Base-by-base conservation (phyloP, 2,888 invertebrate species). In the Kryphioiulus occultus region DNA sequence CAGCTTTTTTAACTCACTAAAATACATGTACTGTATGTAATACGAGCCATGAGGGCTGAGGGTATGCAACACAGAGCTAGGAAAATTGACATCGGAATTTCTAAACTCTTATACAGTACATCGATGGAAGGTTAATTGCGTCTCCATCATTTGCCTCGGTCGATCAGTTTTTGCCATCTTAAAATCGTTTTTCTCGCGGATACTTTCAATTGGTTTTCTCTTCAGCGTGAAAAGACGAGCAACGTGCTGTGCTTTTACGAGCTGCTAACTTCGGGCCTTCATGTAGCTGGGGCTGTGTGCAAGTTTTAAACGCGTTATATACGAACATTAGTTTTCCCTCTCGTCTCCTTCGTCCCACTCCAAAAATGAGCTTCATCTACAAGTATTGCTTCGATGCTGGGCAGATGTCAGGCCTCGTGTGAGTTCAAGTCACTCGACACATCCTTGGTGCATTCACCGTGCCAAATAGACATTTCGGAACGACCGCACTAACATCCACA, bases 261-360 rank as follows among this genome's bases (percentile, higher is more conserved):
- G 78, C 78, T 30, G 78, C 78, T 78, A 78, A 78, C 78, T 78
- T 78, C 78, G 22, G 78, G 26, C 68, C 68, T 5, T n/a, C n/a
- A n/a, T 59, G 19, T 10, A 68, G 68, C 26, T 9, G 68, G 68
- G 68, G 9, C 26, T 68, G 26, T 47, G 42, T 10, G 7, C 10
- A 42, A 7, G 42, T 42, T 47, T 10, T 47, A 10, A 10, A 47
- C 9, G 10, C 26, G 68, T 39, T 3, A 39, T 39, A 5, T n/a
- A n/a, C 39, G 39, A 39, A 44, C 44, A 44, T 44, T 4, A 44
- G 9, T 44, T 44, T n/a, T n/a, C 9, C 44, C 12, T 44, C 44
- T 44, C 9, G 44, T 44, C 44, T 44, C 44, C 7, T 44, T 9
- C 44, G 3, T 10, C 44, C 78, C 78, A 26, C 78, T 78, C 78